Conservation (phyloP, 2,888 invertebrate species). For the Drosophila algonquin region DNA sequence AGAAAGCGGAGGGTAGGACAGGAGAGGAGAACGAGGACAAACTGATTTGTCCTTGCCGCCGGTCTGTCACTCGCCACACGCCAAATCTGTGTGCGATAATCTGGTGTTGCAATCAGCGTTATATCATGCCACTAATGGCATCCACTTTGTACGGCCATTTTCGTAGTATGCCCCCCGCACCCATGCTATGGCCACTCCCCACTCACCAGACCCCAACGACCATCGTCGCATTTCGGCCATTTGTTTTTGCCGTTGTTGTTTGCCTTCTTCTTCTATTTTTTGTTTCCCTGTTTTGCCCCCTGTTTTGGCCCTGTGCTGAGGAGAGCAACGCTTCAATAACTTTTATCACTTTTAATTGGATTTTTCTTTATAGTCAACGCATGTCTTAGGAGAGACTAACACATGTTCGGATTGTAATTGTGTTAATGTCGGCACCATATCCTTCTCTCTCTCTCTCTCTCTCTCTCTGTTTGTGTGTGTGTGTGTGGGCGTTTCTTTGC, state of each 20-base stretch:
- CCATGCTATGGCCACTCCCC: background rate
- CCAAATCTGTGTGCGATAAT: conserved; percentile 49
- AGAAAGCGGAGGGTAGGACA: background rate
- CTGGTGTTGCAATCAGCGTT: conserved; percentile 55
- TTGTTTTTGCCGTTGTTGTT: conserved; percentile 54
- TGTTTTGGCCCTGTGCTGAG: background rate
- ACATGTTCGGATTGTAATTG: conserved; percentile 78
- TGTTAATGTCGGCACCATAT: conserved; percentile 60
- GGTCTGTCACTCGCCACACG: conserved; percentile 26
- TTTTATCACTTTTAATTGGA: conserved; percentile 80
- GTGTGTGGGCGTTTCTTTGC: conserved; percentile 40
- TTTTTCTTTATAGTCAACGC: conserved; percentile 79
- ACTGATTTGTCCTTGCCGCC: conserved; percentile 44
- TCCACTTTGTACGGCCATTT: conserved; percentile 63
- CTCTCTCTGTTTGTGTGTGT: conserved; percentile 2
- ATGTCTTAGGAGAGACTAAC: conserved; percentile 69
- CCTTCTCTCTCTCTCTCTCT: background rate
- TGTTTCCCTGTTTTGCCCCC: conserved; percentile 1
- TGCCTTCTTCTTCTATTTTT: conserved; percentile 13
- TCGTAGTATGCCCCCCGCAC: conserved; percentile 20
- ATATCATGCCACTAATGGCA: conserved; percentile 62
- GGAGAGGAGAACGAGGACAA: background rate
- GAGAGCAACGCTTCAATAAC: conserved; percentile 67
- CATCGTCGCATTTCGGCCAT: conserved; percentile 40
- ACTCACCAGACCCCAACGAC: no score